A percentile compares a stretch with the other conserved stretches of the same genome.
These are phyloP conservation scores for Nesoenas mayeri DNA, from an alignment of 2,113 vertebrate genomes.

Conservation along the genomic window DNA sequence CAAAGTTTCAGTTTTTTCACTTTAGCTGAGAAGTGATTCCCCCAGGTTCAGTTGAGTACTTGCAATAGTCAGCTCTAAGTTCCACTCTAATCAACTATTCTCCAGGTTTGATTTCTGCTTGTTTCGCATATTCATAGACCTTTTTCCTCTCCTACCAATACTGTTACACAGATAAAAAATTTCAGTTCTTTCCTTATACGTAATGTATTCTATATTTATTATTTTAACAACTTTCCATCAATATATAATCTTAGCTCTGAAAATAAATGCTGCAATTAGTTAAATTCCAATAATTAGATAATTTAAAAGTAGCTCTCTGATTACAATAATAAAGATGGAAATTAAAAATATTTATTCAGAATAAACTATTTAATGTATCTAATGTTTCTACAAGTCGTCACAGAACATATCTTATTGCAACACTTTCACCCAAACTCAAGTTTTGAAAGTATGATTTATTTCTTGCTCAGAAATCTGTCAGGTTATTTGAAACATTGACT, in stretches of 20 bases:
- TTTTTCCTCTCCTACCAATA: rapidly evolving
- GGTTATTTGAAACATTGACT: rapidly evolving
- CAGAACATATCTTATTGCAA: background rate
- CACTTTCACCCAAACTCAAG: background rate
- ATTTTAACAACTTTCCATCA: background rate
- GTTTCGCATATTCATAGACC: background rate
- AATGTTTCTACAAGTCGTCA: background rate
- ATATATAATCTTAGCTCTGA: background rate
- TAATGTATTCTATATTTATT: background rate
- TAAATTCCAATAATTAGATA: background rate
- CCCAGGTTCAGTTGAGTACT: background rate
- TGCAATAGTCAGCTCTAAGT: background rate
- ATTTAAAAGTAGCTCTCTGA: background rate
- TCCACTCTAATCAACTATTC: background rate
- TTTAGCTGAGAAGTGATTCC: background rate
- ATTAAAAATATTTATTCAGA: background rate
- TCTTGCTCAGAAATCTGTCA: background rate
- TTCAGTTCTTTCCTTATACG: background rate
- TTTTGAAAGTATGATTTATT: background rate
- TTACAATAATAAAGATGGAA: background rate
- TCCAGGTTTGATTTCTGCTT: background rate
- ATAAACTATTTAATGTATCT: background rate
- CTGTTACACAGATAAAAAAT: background rate
- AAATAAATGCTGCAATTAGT: background rate
- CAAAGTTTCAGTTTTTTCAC: background rate